Evolutionary conservation across 2,113 vertebrate genomes (phyloP), one percentile per base, ranked within the genome.

Genomic region (Triplophysa dalaica): DNA sequence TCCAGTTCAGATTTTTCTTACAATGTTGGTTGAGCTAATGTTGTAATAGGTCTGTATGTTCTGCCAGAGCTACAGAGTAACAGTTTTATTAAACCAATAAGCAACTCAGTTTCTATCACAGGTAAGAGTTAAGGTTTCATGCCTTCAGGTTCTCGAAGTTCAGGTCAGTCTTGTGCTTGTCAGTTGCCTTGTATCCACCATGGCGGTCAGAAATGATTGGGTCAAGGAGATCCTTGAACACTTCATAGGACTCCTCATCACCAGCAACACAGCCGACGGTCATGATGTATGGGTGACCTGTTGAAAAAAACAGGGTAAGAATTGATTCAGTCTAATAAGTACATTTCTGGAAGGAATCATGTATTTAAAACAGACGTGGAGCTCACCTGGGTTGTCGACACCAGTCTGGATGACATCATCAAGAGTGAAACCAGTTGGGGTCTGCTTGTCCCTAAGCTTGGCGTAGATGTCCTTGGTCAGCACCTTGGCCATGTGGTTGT

Each of bases 221-320:
- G 88, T 98, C 96, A 0, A 98, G 85, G 68, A 98, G 91, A 0
- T 94, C 96, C 90, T 96, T 96, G 92, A 98, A 98, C 16, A 95
- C 90, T 0, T 86, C 88, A 0, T 98, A 98, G 79, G 91, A 93
- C 79, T 98, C 96, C 88, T 97, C 96, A 14, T 98, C 96, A 22
- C 96, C 96, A 13, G 96, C 96, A 16, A 98, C 95, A 0, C 94
- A 96, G 89, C 96, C 96, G 79, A 98, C 96, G 0, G 96, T 98
- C 96, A 98, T 97, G 94, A 98, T 98, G 93, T 93, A 98, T 82
- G 96, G 96, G 89, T 97, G 96, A 84, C 96, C 96, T 96, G 82
- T 38, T 58, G 62, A n/a, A 68, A 76, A 17, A 68, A 2, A 10
- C n/a, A 58, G 8, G n/a, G 17, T n/a, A 56, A 8, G 19, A 10